These are phyloP conservation scores for Serrognathus titanus DNA, from an alignment of 2,888 invertebrate genomes.

Conservation along the genomic window DNA sequence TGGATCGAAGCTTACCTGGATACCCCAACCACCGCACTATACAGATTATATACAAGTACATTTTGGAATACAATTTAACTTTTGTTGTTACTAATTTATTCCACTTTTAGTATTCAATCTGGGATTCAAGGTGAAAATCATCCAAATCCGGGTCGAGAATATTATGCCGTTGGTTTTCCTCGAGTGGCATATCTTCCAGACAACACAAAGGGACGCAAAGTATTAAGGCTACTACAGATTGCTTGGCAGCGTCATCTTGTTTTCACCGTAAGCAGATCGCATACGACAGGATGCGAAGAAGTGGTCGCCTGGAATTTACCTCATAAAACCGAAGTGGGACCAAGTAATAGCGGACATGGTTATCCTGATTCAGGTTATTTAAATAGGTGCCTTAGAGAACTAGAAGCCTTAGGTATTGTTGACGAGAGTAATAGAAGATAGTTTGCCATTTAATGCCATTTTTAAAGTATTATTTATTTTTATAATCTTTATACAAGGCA, in stretches of 20 bases:
- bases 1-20: constrained; percentile 68
- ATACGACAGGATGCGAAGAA: constrained; percentile 87
- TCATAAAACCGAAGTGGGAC: constrained; percentile 75
- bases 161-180: constrained; percentile 86
- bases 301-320: constrained; percentile 92
- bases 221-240: constrained; percentile 69
- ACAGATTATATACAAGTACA: constrained; percentile 78
- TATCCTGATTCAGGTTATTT: constrained; percentile 78
- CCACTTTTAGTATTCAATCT: constrained; percentile 69
- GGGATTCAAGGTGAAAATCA: constrained; percentile 79
- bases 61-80: constrained; percentile 16
- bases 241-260: constrained; percentile 82
- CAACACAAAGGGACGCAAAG: constrained; percentile 73
- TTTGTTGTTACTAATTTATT: background rate
- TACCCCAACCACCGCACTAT: constrained; percentile 68
- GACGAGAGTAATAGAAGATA: constrained; percentile 41
- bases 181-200: constrained; percentile 81
- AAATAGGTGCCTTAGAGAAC: constrained; percentile 59
- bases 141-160: constrained; percentile 79
- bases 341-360: constrained; percentile 55
- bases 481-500: no score
- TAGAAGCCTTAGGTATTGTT: constrained; percentile 57
- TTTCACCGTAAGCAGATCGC: constrained; percentile 83
- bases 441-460: background rate
- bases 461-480: no score